Conservation (phyloP, 2,888 invertebrate genomes). For the Amphimallon solstitiale region DNA sequence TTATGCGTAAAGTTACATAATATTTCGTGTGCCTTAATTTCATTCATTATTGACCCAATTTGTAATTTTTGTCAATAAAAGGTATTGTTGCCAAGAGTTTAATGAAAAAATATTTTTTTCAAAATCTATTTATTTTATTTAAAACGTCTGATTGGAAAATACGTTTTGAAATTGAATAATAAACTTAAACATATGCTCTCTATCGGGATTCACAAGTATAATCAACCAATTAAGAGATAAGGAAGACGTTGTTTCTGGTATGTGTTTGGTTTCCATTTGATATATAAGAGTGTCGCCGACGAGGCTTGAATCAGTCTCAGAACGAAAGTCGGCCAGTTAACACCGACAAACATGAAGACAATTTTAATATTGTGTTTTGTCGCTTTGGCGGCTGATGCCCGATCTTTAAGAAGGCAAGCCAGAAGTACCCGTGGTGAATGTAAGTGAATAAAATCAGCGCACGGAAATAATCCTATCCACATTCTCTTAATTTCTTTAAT, state of each 20-base stretch:
- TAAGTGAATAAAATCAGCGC: slow-evolving; percentile 36
- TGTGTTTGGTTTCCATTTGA: neutral
- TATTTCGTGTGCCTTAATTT: too few relatives aligned
- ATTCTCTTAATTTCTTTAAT: slow-evolving; percentile 14
- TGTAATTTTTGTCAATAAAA: too few relatives aligned
- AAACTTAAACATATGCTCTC: neutral
- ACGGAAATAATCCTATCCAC: neutral
- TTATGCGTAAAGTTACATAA: too few relatives aligned
- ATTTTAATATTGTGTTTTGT: slow-evolving; percentile 22
- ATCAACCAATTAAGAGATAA: slow-evolving; percentile 13
- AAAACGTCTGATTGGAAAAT: neutral
- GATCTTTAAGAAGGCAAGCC: slow-evolving; percentile 35
- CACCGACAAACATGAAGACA: slow-evolving; percentile 30
- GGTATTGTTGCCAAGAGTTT: too few relatives aligned
- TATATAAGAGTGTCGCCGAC: neutral
- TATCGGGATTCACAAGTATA: neutral
- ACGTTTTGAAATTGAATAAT: neutral
- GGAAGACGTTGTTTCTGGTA: slow-evolving; percentile 5
- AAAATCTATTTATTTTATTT: too few relatives aligned
- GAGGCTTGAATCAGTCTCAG: neutral
- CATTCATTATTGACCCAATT: too few relatives aligned
- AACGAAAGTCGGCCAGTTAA: neutral
- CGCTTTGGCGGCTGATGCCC: slow-evolving; percentile 36
- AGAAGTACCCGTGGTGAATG: slow-evolving; percentile 45
- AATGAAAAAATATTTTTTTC: too few relatives aligned